Base-by-base conservation (phyloP, 2,888 invertebrate genomes). In the Pegoplata infirma region DNA sequence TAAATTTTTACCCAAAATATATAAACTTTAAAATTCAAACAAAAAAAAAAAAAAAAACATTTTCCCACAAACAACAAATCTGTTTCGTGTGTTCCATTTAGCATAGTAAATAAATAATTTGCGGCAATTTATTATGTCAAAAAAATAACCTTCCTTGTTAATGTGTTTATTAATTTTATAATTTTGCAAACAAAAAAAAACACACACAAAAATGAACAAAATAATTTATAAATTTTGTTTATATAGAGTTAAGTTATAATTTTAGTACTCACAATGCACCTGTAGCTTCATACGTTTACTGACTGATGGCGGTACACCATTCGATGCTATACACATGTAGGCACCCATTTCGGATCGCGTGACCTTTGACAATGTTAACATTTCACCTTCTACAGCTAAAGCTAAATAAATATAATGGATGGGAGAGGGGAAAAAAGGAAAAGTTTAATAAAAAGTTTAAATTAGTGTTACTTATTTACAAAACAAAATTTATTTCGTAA, bases 241-340 rank as follows among this genome's bases (percentile, higher is more conserved):
- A n/a, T n/a, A n/a, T n/a, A n/a, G n/a, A n/a, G n/a, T n/a, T n/a
- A n/a, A n/a, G n/a, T n/a, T n/a, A n/a, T n/a, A n/a, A n/a, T n/a
- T n/a, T n/a, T n/a, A n/a, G n/a, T 91, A 95, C 96, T 96, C 90
- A 96, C 96, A 96, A 90, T 96, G 95, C 83, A 96, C 96, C 90
- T 96, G 96, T 78, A 96, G 92, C 94, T 95, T 96, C 92, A 96
- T 94, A 88, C 96, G 91, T 90, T 96, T 96, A 91, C 96, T 96
- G 88, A 96, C 96, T 49, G 96, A 93, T 36, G 96, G 96, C 32
- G 96, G 96, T 19, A 96, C 95, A 49, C 96, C 96, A 87, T 96
- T 96, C 83, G 95, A 94, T 71, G 96, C 96, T 89, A 96, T 95
- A 90, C 96, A 96, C 85, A 96, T 91, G 90, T 96, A 96, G 71